A percentile compares a stretch with the other conserved stretches of the same genome.
Conservation (phyloP, 2,888 invertebrate genomes). For the Amiota communis region DNA sequence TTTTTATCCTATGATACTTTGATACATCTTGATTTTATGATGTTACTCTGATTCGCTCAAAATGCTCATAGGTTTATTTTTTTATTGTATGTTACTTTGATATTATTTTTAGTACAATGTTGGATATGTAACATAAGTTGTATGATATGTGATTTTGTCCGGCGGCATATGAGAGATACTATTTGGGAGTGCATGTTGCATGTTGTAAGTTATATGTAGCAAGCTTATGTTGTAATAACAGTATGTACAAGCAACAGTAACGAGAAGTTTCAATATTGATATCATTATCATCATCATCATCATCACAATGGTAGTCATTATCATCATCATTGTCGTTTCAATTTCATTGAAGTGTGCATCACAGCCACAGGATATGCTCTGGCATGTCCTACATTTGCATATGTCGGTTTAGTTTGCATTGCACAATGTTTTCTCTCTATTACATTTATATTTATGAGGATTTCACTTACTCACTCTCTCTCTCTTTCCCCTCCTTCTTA, state of each 20-base stretch:
- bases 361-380: conserved; percentile 23
- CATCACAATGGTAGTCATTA: background rate
- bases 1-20: too few species aligned
- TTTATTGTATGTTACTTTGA: too few species aligned
- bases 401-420: conserved; percentile 24
- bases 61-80: too few species aligned
- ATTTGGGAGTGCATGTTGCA: too few species aligned
- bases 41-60: too few species aligned
- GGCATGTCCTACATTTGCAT: conserved; percentile 29
- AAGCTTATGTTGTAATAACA: too few species aligned
- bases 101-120: too few species aligned
- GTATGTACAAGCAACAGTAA: background rate
- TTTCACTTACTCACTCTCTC: background rate
- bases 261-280: background rate
- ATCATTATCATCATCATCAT: background rate
- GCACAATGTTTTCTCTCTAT: background rate
- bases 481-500: background rate
- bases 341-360: conserved; percentile 18
- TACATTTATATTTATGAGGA: background rate
- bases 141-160: too few species aligned
- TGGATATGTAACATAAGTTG: too few species aligned
- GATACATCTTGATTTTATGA: too few species aligned
- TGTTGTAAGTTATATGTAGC: too few species aligned
- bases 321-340: background rate
- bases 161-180: too few species aligned